These are phyloP conservation scores for Drosophila ambigua DNA, from an alignment of 1,140 invertebrate genomes.

Conservation along the genomic window DNA sequence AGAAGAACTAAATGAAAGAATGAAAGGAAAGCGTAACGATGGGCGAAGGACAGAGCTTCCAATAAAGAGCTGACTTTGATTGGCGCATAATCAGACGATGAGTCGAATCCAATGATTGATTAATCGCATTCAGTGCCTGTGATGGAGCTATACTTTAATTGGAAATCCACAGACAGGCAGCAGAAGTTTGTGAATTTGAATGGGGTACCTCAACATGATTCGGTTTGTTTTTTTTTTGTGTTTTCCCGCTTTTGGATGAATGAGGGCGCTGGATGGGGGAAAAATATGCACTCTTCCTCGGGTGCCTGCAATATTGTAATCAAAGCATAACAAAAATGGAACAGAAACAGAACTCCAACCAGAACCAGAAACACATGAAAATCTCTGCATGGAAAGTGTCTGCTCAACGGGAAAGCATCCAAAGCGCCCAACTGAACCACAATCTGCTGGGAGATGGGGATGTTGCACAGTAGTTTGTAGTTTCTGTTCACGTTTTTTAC, in stretches of 20 bases:
- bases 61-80: conserved; percentile 41
- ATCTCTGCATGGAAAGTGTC: conserved; percentile 39
- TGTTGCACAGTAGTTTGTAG: conserved; percentile 30
- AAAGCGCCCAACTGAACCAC: conserved; percentile 3
- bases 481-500: conserved; percentile 62
- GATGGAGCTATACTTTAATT: conserved; percentile 14
- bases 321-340: too few species aligned
- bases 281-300: too few species aligned
- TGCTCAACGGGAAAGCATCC: conserved; percentile 16
- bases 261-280: too few species aligned
- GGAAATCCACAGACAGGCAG: conserved; percentile 41
- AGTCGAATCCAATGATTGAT: conserved; percentile 51
- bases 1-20: too few species aligned
- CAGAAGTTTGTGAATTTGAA: conserved; percentile 36
- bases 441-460: not conserved
- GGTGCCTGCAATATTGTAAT: too few species aligned
- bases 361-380: conserved; percentile 38
- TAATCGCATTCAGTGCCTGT: conserved; percentile 49
- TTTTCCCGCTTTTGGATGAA: conserved; percentile 15
- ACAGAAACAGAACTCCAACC: too few species aligned
- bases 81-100: conserved; percentile 48
- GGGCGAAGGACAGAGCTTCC: not conserved
- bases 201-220: conserved; percentile 24
- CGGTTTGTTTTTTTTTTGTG: conserved; percentile 24
- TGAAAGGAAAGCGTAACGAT: too few species aligned